Evolutionary conservation across 2,888 invertebrate genomes (phyloP).

Genomic region (Helobdella robusta): DNA sequence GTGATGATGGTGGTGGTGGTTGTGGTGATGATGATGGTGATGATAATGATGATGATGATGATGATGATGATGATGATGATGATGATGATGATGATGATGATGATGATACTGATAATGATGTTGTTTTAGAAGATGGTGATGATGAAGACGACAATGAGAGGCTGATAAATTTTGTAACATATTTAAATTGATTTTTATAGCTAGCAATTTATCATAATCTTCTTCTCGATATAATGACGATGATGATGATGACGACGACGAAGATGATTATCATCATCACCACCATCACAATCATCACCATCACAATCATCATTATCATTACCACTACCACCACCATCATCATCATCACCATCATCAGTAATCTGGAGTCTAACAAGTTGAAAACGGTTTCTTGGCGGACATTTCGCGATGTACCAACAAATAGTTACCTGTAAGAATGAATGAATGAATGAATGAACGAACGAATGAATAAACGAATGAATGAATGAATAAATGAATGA

Average conservation of each 20-base stretch:
- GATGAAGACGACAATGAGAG: constrained; percentile 1
- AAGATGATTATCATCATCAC: no score
- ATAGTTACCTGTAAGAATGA: neutral
- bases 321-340: constrained; percentile 6
- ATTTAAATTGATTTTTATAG: no score
- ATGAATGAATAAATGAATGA: no score
- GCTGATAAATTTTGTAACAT: no score
- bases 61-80: constrained; percentile 19
- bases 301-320: neutral
- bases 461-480: no score
- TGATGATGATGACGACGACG: no score
- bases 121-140: neutral
- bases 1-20: no score
- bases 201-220: no score
- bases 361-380: neutral
- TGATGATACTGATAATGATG: constrained; percentile 18
- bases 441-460: neutral
- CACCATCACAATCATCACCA: no score
- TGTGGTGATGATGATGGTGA: no score
- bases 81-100: constrained; percentile 19
- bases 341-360: constrained; percentile 6
- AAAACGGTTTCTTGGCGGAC: neutral
- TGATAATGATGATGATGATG: constrained; percentile 18
- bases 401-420: neutral
- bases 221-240: no score